These are phyloP conservation scores for Calycopis cecrops DNA, from an alignment of 1,140 invertebrate species.

Conservation along the genomic window DNA sequence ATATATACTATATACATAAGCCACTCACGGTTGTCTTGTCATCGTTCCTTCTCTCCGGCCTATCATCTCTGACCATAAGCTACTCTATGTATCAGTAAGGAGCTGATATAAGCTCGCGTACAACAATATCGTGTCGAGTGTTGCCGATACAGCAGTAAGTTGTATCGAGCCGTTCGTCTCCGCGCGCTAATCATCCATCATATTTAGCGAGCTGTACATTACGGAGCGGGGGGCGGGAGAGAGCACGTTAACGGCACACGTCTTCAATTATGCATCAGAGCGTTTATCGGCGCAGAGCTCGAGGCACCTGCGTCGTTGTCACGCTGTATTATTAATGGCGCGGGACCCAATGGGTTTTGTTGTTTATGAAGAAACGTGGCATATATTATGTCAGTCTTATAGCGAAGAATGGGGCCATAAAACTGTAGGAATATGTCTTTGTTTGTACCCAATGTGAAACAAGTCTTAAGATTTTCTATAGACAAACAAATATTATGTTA, in stretches of 20 bases:
- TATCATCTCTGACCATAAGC: no score
- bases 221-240: slow-evolving; percentile 24
- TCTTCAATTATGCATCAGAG: slow-evolving; percentile 64
- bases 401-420: no score
- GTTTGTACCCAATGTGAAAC: no score
- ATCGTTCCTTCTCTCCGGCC: no score
- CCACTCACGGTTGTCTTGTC: no score
- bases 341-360: neutral
- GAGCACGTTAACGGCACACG: slow-evolving; percentile 50
- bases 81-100: no score
- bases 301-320: slow-evolving; percentile 59
- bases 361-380: neutral
- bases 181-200: slow-evolving; percentile 38
- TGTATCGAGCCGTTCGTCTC: slow-evolving; percentile 1
- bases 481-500: no score
- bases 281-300: slow-evolving; percentile 49
- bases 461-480: no score
- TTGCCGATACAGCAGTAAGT: slow-evolving; percentile 1
- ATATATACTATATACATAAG: no score
- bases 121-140: no score
- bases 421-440: no score
- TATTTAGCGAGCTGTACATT: slow-evolving; percentile 36
- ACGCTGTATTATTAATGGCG: slow-evolving; percentile 63
- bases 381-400: slow-evolving; percentile 14
- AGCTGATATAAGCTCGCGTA: no score